Evolutionary conservation across 2,113 vertebrate genomes (phyloP), one percentile per base, ranked within the genome.

Genomic region (Apus apus): DNA sequence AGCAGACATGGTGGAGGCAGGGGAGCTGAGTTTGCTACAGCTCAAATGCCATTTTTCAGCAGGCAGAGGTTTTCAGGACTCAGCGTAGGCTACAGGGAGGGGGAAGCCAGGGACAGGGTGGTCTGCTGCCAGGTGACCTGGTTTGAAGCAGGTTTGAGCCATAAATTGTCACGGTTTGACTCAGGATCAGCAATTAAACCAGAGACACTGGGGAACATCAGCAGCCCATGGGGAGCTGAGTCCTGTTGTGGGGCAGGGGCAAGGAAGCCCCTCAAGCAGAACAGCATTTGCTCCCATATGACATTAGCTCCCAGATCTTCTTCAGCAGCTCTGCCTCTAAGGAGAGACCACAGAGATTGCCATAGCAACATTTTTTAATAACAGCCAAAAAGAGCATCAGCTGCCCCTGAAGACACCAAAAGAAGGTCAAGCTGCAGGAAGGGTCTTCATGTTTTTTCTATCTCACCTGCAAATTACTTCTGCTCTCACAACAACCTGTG

Each of bases 361-460:
- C 74, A 70, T 14, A 72, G 71, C 54, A 90, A 76, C 34, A 14
- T 57, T 68, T 48, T 64, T 76, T 62, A 79, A 54, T 85, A 79
- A 51, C 29, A 87, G 36, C 14, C 62, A 58, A 71, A 85, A 85
- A 48, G 82, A 94, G 46, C 62, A 85, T 51, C 62, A 22, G 50
- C 71, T 90, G 57, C 25, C 75, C 85, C 74, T 48, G 54, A 71
- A 43, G 87, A 75, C 58, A 75, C 11, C 29, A 76, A 20, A 81
- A 77, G 57, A 67, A 89, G 62, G 87, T 65, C 90, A 93, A 50
- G 50, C 67, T 93, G 54, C 29, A 85, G 62, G 45, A 83, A 77
- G 16, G 50, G 19, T 26, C 43, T 66, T 85, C 81, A 74, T 2
- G 16, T n/a, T 89, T 81, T 65, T n/a, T 23, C 6, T 1, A 11